These are phyloP conservation scores for Poecile atricapillus DNA, from an alignment of 2,113 vertebrate genomes.

Conservation along the genomic window DNA sequence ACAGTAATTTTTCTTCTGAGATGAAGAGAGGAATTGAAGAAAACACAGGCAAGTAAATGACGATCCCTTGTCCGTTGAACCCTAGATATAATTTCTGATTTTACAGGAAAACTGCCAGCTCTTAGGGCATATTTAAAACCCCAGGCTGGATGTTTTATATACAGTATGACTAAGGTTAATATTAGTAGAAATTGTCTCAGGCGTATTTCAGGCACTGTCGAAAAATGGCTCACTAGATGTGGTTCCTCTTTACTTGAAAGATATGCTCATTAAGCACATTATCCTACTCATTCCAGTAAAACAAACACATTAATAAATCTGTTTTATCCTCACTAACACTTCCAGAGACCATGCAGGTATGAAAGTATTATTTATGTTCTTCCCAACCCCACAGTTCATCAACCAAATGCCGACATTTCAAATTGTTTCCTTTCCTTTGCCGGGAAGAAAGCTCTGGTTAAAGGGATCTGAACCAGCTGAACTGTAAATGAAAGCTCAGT, in stretches of 20 bases:
- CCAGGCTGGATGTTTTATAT: neutral
- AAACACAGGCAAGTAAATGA: neutral
- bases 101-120: neutral
- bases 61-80: neutral
- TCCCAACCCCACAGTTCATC: neutral
- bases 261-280: neutral
- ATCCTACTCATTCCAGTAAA: neutral
- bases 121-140: neutral
- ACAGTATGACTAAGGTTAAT: neutral
- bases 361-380: neutral
- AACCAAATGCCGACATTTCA: neutral
- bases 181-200: neutral
- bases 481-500: neutral
- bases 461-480: neutral
- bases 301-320: constrained; percentile 4
- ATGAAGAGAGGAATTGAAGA: neutral
- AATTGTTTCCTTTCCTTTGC: neutral
- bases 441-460: neutral
- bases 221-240: neutral
- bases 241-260: neutral
- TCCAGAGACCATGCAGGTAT: constrained; percentile 2
- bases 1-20: neutral
- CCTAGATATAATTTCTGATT: neutral
- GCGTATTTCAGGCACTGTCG: neutral
- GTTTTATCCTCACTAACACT: neutral